These are phyloP conservation scores for Neotragus pygmaeus DNA, from an alignment of 2,113 vertebrate genomes.

Conservation along the genomic window DNA sequence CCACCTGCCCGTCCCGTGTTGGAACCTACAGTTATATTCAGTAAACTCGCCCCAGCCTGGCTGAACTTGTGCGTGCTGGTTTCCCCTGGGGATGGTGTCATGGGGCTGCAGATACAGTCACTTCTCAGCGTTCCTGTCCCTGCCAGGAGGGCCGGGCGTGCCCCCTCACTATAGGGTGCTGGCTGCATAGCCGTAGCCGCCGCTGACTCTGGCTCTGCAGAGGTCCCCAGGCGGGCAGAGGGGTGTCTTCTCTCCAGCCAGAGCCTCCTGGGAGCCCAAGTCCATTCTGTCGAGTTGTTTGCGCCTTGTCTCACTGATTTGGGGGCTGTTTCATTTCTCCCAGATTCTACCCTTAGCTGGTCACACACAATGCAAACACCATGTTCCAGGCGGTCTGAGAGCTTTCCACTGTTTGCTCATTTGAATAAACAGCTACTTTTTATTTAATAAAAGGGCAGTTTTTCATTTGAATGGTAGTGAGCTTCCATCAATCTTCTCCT, in stretches of 20 bases:
- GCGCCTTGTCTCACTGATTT: not conserved
- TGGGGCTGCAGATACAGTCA: not conserved
- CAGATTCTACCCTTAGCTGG: not conserved
- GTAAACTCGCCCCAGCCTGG: not conserved
- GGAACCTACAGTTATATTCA: not conserved
- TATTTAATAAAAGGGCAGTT: not conserved
- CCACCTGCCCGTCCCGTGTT: fast-evolving
- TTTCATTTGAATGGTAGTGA: not conserved
- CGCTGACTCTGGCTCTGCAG: not conserved
- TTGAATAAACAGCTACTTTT: not conserved
- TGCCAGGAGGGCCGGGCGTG: fast-evolving
- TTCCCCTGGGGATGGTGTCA: not conserved
- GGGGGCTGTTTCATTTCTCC: not conserved
- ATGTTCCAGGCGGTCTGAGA: not conserved
- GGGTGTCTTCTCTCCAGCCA: not conserved
- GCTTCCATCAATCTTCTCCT: not conserved
- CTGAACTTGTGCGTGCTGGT: not conserved
- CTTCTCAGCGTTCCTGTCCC: not conserved
- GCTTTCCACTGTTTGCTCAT: not conserved
- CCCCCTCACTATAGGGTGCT: not conserved
- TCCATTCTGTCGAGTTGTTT: too few species aligned
- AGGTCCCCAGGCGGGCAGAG: not conserved
- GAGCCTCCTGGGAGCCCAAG: not conserved
- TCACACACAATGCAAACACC: not conserved
- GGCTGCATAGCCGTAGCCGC: not conserved